A percentile compares a stretch with the other conserved stretches of the same genome.
These are phyloP conservation scores for Sclerodermus sp. DNA, from an alignment of 2,888 invertebrate species.

Conservation along the genomic window DNA sequence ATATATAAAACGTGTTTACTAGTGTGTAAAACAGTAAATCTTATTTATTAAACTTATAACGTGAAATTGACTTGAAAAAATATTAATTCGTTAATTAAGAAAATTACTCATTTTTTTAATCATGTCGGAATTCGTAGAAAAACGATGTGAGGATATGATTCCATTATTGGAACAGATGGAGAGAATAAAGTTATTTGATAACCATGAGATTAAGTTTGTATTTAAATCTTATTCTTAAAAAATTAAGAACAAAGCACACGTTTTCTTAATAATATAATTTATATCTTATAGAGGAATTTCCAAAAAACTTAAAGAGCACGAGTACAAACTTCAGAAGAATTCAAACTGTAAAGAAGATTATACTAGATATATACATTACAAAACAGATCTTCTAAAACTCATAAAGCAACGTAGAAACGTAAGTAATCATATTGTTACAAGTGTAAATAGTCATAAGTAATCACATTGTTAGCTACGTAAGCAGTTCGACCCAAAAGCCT, in stretches of 20 bases:
- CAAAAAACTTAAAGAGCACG: conserved; percentile 71
- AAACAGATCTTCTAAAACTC: conserved; percentile 69
- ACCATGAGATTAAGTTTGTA: conserved; percentile 70
- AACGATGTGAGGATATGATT: conserved; percentile 76
- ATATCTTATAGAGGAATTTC: conserved; percentile 63
- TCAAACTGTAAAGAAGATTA: conserved; percentile 73
- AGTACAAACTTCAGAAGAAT: conserved; percentile 71
- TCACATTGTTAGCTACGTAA: no score
- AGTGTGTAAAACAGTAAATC: no score
- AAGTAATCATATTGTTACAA: no score
- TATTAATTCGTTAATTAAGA: no score
- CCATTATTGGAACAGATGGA: conserved; percentile 81
- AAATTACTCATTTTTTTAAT: not conserved
- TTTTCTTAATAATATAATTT: not conserved
- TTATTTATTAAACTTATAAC: no score
- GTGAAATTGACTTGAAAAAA: no score
- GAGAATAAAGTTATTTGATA: conserved; percentile 69
- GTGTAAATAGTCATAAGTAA: no score
- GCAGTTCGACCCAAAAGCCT: no score
- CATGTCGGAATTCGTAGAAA: conserved; percentile 84
- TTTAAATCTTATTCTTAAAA: not conserved
- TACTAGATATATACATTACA: conserved; percentile 71
- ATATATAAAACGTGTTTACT: no score
- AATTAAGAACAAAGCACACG: no score
- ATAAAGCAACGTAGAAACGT: conserved; percentile 66